Evolutionary conservation across 2,113 vertebrate genomes (phyloP).

Genomic region (Hydrolagus affinis): DNA sequence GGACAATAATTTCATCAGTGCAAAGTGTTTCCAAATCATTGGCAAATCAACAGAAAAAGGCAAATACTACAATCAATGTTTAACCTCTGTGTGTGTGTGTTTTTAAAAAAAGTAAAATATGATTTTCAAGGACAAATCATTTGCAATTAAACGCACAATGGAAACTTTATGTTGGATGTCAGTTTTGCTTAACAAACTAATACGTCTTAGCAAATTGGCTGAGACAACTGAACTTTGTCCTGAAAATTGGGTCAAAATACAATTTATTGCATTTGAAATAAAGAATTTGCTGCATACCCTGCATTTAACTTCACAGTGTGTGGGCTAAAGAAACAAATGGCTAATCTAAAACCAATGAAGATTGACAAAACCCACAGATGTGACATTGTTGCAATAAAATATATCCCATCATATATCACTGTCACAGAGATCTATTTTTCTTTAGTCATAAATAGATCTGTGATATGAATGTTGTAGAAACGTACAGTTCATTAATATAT

Average conservation of each 20-base stretch:
- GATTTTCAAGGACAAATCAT: slow-evolving; percentile 12
- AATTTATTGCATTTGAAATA: slow-evolving; percentile 22
- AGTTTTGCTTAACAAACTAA: slow-evolving; percentile 16
- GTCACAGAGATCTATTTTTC: not conserved
- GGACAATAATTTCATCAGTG: slow-evolving; percentile 1
- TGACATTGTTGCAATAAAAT: slow-evolving; percentile 19
- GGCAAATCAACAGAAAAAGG: not conserved
- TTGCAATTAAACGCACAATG: not conserved
- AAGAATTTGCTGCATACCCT: not conserved
- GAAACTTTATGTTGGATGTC: slow-evolving; percentile 15
- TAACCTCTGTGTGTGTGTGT: not conserved
- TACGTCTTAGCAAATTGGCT: not conserved
- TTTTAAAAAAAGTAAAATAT: not conserved
- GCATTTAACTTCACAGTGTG: slow-evolving; percentile 1
- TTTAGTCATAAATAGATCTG: slow-evolving; percentile 1
- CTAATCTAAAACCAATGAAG: not conserved
- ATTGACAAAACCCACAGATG: not conserved
- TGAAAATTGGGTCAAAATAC: not conserved
- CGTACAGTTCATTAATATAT: not conserved
- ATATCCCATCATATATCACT: slow-evolving; percentile 4
- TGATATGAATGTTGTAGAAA: slow-evolving; percentile 16
- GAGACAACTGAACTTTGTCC: slow-evolving; percentile 10
- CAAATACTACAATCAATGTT: not conserved
- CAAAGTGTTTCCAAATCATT: not conserved
- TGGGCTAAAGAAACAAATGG: not conserved